Percentiles rank a stretch among this genome's conserved stretches.
Evolutionary conservation across 2,888 invertebrate species (phyloP).

Genomic region (Yponomeuta evonymella): DNA sequence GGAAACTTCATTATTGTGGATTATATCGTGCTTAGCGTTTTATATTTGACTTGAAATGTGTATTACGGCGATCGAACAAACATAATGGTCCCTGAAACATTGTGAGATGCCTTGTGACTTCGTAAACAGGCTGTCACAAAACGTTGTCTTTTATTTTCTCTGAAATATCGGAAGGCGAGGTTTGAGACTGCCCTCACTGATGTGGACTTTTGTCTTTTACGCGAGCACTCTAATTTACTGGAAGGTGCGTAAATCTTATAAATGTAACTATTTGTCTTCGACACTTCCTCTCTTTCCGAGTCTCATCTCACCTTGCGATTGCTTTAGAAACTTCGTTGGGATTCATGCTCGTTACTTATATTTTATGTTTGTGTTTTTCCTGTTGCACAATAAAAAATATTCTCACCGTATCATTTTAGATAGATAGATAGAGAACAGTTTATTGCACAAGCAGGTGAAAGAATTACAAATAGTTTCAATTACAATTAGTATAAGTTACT

Average conservation of each 20-base stretch:
- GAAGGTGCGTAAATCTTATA: neutral
- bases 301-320: neutral
- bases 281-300: neutral
- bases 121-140: neutral
- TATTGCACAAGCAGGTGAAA: no score
- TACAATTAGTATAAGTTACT: no score
- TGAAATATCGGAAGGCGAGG: neutral
- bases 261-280: neutral
- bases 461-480: no score
- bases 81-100: neutral
- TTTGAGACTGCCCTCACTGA: neutral
- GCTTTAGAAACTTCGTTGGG: neutral
- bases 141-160: neutral
- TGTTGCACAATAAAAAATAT: no score
- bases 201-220: neutral
- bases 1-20: slow-evolving; percentile 3
- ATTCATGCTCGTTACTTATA: neutral
- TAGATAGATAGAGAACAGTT: no score
- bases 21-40: neutral
- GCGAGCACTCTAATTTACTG: neutral
- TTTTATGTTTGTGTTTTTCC: no score
- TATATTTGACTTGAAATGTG: neutral
- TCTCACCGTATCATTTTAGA: no score
- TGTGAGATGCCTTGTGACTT: neutral
- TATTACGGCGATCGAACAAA: neutral